These are phyloP conservation scores for Drosophila rellima DNA, from an alignment of 2,888 invertebrate species.

Conservation along the genomic window DNA sequence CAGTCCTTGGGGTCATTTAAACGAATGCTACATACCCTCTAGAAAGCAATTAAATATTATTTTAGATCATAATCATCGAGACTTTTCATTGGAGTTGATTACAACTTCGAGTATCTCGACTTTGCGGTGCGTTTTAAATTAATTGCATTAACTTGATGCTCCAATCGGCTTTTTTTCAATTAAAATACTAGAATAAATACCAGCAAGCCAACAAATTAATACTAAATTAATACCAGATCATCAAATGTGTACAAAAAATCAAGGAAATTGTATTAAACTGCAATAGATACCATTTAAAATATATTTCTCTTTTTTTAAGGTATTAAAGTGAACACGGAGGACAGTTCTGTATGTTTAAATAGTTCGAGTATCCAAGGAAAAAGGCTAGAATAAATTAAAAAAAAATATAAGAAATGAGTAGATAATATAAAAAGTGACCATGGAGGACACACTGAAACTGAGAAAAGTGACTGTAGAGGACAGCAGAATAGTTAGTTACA, in stretches of 20 bases:
- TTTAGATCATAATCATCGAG: neutral
- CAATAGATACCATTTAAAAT: neutral
- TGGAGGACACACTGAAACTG: too few species aligned
- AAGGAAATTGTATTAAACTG: neutral
- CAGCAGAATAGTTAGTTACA: too few species aligned
- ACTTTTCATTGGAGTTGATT: neutral
- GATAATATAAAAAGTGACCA: too few species aligned
- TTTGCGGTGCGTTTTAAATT: neutral
- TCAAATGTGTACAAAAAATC: neutral
- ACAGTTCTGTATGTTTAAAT: too few species aligned
- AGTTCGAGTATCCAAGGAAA: too few species aligned
- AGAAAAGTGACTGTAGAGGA: too few species aligned
- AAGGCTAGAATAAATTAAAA: too few species aligned
- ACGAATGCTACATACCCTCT: neutral
- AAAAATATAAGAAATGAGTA: too few species aligned
- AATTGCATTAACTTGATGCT: neutral
- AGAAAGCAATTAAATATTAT: neutral
- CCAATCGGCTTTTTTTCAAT: neutral
- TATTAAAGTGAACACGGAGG: neutral
- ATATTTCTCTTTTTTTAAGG: neutral
- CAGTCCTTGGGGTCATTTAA: slow-evolving; percentile 1
- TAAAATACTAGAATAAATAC: neutral
- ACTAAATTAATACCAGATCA: neutral
- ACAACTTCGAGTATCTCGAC: neutral
- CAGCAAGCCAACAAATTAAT: neutral